These are phyloP conservation scores for Lysiphlebus fabarum DNA, from an alignment of 1,140 invertebrate species.

Conservation along the genomic window DNA sequence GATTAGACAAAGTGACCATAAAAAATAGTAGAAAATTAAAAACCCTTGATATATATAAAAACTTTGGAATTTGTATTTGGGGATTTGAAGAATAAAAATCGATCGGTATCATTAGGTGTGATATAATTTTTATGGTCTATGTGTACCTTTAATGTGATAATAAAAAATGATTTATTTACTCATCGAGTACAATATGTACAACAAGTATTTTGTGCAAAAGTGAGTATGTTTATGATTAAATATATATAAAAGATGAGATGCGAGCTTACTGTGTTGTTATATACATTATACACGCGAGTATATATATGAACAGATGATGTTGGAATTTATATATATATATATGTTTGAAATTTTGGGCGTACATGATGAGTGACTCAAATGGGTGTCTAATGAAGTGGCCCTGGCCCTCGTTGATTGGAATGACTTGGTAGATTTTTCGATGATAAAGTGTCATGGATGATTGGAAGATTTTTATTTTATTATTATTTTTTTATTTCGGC, in stretches of 20 bases:
- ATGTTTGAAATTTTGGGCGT: constrained; percentile 1
- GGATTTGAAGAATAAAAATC: constrained; percentile 7
- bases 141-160: not conserved
- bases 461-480: constrained; percentile 20
- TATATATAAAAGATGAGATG: too few relatives aligned
- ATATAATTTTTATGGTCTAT: not conserved
- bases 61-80: not conserved
- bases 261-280: too few relatives aligned
- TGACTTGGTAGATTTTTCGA: constrained; percentile 26
- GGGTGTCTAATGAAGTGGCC: constrained; percentile 29
- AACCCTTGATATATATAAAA: not conserved
- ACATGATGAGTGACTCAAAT: constrained; percentile 17
- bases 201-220: not conserved
- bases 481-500: too few relatives aligned
- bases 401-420: constrained; percentile 29
- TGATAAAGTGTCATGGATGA: constrained; percentile 28
- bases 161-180: constrained; percentile 20
- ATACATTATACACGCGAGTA: too few relatives aligned
- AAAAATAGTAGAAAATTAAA: constrained; percentile 4
- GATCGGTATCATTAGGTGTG: constrained; percentile 13
- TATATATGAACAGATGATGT: not conserved
- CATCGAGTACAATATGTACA: not conserved
- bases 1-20: constrained; percentile 24
- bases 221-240: not conserved
- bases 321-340: not conserved